Evolutionary conservation across 2,888 invertebrate genomes (phyloP).

Genomic region (Asteroscopus sphinx): DNA sequence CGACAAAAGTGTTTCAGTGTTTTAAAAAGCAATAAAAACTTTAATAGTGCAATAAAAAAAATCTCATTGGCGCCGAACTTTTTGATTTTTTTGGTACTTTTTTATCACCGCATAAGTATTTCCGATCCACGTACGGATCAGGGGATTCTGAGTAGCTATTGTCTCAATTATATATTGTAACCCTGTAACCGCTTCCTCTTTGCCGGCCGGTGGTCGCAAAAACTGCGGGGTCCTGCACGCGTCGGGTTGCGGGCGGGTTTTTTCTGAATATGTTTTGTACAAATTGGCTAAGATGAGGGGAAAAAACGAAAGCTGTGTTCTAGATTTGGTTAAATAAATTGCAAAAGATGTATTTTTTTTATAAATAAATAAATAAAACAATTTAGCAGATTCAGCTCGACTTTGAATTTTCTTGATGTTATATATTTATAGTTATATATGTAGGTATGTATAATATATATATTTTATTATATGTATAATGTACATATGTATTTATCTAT

Average conservation of each 20-base stretch:
- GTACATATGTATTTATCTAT: too few relatives aligned
- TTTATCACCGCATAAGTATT: slow-evolving; percentile 65
- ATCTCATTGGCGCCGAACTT: slow-evolving; percentile 40
- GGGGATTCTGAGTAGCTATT: slow-evolving; percentile 61
- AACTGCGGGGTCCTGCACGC: slow-evolving; percentile 60
- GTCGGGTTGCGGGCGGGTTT: slow-evolving; percentile 44
- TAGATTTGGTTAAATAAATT: not conserved
- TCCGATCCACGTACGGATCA: slow-evolving; percentile 68
- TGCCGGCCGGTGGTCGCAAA: slow-evolving; percentile 79
- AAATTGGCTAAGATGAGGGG: slow-evolving; percentile 18
- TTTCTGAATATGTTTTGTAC: slow-evolving; percentile 42
- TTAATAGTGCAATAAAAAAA: slow-evolving; percentile 45
- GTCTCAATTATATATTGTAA: slow-evolving; percentile 78
- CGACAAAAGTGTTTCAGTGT: slow-evolving; percentile 42
- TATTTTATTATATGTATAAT: too few relatives aligned
- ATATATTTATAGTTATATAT: too few relatives aligned
- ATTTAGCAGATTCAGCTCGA: too few relatives aligned
- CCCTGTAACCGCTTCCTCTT: slow-evolving; percentile 71
- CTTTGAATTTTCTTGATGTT: too few relatives aligned
- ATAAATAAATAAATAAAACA: too few relatives aligned
- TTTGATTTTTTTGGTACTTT: slow-evolving; percentile 49
- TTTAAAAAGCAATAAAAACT: slow-evolving; percentile 52
- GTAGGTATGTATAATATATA: too few relatives aligned
- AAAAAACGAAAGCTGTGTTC: slow-evolving; percentile 3
- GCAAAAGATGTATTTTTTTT: too few relatives aligned